These are phyloP conservation scores for Oryzias dopingdopingensis DNA, from an alignment of 2,797 vertebrate genomes.

Conservation along the genomic window DNA sequence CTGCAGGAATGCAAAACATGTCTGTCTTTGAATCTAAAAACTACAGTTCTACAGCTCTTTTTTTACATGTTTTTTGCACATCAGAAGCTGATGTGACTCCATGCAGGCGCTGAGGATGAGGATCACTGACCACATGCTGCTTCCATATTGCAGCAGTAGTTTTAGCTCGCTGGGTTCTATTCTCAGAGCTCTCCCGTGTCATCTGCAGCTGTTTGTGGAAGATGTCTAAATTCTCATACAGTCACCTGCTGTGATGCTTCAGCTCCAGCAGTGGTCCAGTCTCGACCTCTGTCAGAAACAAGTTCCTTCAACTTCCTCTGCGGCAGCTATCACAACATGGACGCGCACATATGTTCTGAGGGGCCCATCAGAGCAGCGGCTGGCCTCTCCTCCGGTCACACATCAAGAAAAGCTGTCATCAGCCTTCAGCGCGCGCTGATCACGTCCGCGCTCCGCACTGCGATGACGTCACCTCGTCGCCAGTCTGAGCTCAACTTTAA, in stretches of 20 bases:
- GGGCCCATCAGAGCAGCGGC: not conserved
- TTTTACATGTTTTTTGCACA: too few species aligned
- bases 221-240: conserved; percentile 50
- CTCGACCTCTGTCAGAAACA: conserved; percentile 37
- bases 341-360: not conserved
- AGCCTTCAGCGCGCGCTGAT: conserved; percentile 1
- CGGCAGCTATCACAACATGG: conserved; percentile 63
- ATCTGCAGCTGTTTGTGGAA: conserved; percentile 24
- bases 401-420: not conserved
- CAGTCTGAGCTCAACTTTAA: not conserved
- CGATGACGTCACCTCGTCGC: conserved; percentile 50
- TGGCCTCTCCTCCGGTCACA: not conserved
- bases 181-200: conserved; percentile 61
- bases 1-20: too few species aligned
- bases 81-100: not conserved
- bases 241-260: conserved; percentile 48
- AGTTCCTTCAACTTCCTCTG: conserved; percentile 49
- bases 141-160: conserved; percentile 38
- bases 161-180: conserved; percentile 41
- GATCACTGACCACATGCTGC: conserved; percentile 15
- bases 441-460: conserved; percentile 31
- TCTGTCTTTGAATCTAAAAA: too few species aligned
- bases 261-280: conserved; percentile 30
- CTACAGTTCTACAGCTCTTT: too few species aligned
- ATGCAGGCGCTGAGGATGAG: conserved; percentile 22